Conservation (phyloP, 2,797 vertebrate species). For the Halcyon chelicuti region DNA sequence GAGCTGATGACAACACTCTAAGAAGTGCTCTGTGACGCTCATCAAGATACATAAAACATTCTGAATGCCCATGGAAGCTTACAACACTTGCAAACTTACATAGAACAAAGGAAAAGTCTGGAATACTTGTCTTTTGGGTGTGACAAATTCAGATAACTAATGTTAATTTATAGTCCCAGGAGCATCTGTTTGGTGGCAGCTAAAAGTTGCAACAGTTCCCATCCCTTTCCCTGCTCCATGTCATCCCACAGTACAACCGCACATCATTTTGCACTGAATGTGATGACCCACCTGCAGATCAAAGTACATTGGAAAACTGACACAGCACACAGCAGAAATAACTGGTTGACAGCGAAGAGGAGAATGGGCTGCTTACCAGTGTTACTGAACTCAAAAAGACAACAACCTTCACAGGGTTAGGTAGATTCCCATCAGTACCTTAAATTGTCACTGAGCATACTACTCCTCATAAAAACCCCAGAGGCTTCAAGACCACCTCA, state of each 20-base stretch:
- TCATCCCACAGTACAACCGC: background rate
- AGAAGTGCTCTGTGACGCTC: background rate
- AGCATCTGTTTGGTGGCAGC: background rate
- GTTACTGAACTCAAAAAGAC: background rate
- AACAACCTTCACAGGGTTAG: background rate
- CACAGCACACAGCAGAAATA: fast-evolving
- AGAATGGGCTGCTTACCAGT: background rate
- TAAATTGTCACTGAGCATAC: background rate
- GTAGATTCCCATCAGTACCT: background rate
- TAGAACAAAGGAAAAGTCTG: background rate
- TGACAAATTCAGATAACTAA: background rate
- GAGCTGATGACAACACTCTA: background rate
- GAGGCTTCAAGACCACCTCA: background rate
- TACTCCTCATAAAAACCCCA: background rate
- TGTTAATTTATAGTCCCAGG: background rate
- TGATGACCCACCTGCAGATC: background rate
- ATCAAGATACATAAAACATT: fast-evolving
- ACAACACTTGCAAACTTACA: background rate
- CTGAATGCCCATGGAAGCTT: background rate
- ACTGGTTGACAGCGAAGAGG: background rate
- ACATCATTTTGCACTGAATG: background rate
- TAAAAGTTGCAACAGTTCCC: background rate
- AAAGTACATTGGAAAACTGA: background rate
- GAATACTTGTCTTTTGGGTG: background rate
- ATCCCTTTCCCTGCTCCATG: background rate